phyloP scores from a whole-genome alignment of 2,888 invertebrate genomes.

The Thumatha senex region DNA sequence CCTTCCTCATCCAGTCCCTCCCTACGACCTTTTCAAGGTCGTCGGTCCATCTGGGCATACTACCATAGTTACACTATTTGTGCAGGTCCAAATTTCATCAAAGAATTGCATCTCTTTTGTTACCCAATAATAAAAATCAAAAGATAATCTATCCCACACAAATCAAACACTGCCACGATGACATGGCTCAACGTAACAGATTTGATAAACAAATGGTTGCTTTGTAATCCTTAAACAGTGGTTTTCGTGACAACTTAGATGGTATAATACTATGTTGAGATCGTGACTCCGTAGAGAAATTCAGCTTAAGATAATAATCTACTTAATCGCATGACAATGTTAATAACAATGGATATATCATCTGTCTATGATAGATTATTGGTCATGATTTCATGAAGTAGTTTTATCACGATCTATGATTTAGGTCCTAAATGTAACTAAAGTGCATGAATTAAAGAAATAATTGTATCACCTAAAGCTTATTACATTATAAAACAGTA shows the following conservation, averaged over 20 bases:
- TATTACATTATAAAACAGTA: no score
- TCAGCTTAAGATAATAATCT: constrained; percentile 21
- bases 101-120: no score
- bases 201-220: constrained; percentile 9
- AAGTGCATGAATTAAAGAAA: no score
- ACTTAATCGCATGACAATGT: constrained; percentile 9
- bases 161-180: neutral
- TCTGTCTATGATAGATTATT: constrained; percentile 1
- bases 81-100: no score
- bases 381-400: neutral
- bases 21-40: no score
- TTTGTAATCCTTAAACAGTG: constrained; percentile 9
- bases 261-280: constrained; percentile 1
- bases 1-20: no score
- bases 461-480: no score
- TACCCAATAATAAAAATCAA: neutral
- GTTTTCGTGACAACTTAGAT: constrained; percentile 6
- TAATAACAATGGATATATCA: constrained; percentile 2
- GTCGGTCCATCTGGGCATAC: no score
- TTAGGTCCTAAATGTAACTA: no score
- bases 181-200: neutral
- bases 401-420: neutral
- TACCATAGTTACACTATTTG: no score
- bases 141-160: neutral
- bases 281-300: constrained; percentile 4